Evolutionary conservation across 2,797 vertebrate genomes (phyloP), one percentile per base, ranked within the genome.

Genomic region (Mionectes olivaceus): DNA sequence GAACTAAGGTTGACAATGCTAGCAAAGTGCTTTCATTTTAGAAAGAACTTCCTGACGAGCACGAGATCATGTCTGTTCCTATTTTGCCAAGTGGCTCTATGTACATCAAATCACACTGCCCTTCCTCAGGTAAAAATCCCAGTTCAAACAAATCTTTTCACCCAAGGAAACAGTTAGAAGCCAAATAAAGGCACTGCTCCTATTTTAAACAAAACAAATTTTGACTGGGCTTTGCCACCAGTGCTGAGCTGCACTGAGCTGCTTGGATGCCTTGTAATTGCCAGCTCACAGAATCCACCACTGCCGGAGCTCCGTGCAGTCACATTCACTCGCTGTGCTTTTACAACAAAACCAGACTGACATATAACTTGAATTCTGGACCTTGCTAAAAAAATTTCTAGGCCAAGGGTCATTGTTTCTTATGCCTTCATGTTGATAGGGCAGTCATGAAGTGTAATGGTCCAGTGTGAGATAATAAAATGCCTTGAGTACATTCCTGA

Each of bases 271-370:
- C 21, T 9, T 6, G 32, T 15, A 13, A 63, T 47, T 12, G 19
- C 65, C 67, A 61, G 7, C 44, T 53, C 22, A 17, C 11, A 41
- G 65, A 68, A 46, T 1, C 13, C 21, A 2, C 19, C 25, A 74
- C 65, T 2, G 11, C 1, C 1, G 1, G 63, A 47, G 53, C 41
- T 49, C 1, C 0, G 16, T 7, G 46, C 56, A 56, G 56, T 53
- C 94, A 53, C 27, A 30, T 11, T 13, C 0, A 1, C 25, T 41
- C 3, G 0, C 21, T 4, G 17, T 0, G 1, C 32, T 30, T 84
- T 63, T 43, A 76, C 89, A 95, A 52, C 30, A 74, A 94, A 61
- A 71, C 5, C 47, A 81, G 30, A 39, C 44, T 89, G 82, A 76
- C 71, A 79, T 8, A 3, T 5, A 75, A 78, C 57, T 85, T 2